Conservation (phyloP, 2,888 invertebrate species). For the Melinaea marsaeus region DNA sequence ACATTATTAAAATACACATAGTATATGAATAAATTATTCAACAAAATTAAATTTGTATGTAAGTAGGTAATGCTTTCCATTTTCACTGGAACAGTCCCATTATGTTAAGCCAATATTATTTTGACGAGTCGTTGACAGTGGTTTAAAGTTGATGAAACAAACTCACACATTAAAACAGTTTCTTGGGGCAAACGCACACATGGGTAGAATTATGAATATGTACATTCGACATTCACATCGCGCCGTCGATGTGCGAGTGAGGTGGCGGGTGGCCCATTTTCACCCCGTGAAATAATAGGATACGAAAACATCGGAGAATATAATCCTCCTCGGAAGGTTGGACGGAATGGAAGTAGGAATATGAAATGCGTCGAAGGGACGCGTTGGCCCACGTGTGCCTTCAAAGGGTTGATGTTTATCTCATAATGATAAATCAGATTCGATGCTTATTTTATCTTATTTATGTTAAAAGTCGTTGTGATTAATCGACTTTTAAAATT, state of each 20-base stretch:
- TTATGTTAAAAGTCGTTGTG: slow-evolving; percentile 11
- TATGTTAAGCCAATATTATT: slow-evolving; percentile 72
- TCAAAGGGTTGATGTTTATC: slow-evolving; percentile 73
- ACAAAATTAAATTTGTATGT: slow-evolving; percentile 26
- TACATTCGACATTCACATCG: slow-evolving; percentile 35
- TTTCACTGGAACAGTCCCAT: slow-evolving; percentile 49
- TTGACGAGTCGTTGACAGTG: slow-evolving; percentile 77
- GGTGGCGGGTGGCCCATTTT: slow-evolving; percentile 75
- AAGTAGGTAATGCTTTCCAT: slow-evolving; percentile 25
- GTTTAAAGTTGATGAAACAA: slow-evolving; percentile 73
- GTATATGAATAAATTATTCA: background rate
- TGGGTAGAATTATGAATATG: slow-evolving; percentile 40
- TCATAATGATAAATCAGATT: slow-evolving; percentile 63
- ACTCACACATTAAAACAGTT: slow-evolving; percentile 49
- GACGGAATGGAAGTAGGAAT: slow-evolving; percentile 74
- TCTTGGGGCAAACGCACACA: slow-evolving; percentile 46
- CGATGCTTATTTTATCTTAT: slow-evolving; percentile 51
- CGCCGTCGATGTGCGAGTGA: slow-evolving; percentile 57
- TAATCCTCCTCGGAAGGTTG: slow-evolving; percentile 76
- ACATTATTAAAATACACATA: background rate
- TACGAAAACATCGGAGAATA: slow-evolving; percentile 77
- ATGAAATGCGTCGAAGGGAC: slow-evolving; percentile 74
- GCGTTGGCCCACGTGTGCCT: slow-evolving; percentile 58
- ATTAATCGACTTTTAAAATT: background rate
- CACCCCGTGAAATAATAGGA: slow-evolving; percentile 78